Conservation (phyloP, 2,797 vertebrate species). For the Setipinna tenuifilis region DNA sequence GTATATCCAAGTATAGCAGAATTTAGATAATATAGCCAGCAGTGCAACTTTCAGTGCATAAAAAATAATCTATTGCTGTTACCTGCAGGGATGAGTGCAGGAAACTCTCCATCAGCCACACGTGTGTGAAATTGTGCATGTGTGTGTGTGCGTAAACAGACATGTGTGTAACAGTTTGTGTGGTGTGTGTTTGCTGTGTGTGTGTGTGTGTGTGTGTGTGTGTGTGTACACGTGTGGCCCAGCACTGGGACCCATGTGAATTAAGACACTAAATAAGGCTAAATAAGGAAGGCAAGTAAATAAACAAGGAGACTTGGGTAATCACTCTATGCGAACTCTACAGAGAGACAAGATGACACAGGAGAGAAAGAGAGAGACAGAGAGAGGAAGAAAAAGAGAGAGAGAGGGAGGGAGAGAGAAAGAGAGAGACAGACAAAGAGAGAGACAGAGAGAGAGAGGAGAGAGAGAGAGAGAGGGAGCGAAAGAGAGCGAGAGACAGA, state of each 20-base stretch:
- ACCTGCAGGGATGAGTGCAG: background rate
- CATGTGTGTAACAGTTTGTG: background rate
- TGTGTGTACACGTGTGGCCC: background rate
- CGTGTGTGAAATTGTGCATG: background rate
- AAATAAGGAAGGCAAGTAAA: background rate
- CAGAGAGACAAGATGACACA: slow-evolving; percentile 35
- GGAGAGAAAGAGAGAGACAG: too few species aligned
- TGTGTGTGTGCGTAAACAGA: background rate
- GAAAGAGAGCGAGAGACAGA: too few species aligned
- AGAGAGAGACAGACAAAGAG: too few species aligned
- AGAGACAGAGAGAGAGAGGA: background rate
- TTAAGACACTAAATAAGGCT: background rate
- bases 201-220: slow-evolving; percentile 13
- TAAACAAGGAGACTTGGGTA: background rate
- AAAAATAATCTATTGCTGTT: slow-evolving; percentile 38
- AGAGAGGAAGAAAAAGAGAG: too few species aligned
- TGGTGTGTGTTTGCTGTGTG: background rate
- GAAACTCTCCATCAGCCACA: slow-evolving; percentile 30
- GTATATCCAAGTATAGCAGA: slow-evolving; percentile 39
- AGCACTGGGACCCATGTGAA: background rate
- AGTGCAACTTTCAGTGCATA: slow-evolving; percentile 27
- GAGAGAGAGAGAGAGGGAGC: too few species aligned
- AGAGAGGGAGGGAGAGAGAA: background rate
- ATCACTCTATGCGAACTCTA: slow-evolving; percentile 30
- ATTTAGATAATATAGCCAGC: slow-evolving; percentile 28